A percentile compares a stretch with the other conserved stretches of the same genome.
Conservation (phyloP, 1,140 invertebrate genomes). For the Limonius californicus region DNA sequence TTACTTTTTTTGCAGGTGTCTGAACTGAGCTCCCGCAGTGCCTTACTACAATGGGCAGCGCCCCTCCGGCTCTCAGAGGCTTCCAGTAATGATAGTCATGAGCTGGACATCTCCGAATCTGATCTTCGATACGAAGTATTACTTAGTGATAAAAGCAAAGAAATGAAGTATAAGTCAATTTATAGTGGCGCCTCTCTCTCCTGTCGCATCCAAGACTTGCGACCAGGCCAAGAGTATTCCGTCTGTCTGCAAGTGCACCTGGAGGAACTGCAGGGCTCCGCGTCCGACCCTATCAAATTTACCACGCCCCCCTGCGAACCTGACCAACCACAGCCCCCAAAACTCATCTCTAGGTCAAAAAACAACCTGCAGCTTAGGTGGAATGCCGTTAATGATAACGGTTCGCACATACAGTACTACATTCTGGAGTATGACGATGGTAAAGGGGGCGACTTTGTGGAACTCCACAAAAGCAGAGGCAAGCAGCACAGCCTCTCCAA, state of each 20-base stretch:
- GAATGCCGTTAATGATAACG: slow-evolving; percentile 70
- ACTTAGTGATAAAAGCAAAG: slow-evolving; percentile 70
- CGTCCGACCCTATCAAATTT: slow-evolving; percentile 53
- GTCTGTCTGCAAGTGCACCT: slow-evolving; percentile 62
- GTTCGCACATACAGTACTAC: slow-evolving; percentile 72
- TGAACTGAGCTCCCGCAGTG: slow-evolving; percentile 72
- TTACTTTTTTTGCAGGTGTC: slow-evolving; percentile 57
- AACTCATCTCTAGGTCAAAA: slow-evolving; percentile 56
- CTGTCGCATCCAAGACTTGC: slow-evolving; percentile 69
- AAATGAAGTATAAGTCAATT: slow-evolving; percentile 74
- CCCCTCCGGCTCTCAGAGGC: slow-evolving; percentile 59
- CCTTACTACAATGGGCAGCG: slow-evolving; percentile 72
- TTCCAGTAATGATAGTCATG: slow-evolving; percentile 44
- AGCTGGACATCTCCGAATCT: slow-evolving; percentile 49
- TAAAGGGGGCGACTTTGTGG: slow-evolving; percentile 61
- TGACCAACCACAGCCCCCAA: slow-evolving; percentile 57
- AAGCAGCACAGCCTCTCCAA: slow-evolving; percentile 70
- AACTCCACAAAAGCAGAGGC: slow-evolving; percentile 64
- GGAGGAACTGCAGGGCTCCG: slow-evolving; percentile 51
- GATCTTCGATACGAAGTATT: slow-evolving; percentile 75
- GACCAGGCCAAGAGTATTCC: slow-evolving; percentile 76
- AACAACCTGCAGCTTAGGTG: slow-evolving; percentile 63
- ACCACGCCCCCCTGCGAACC: slow-evolving; percentile 66
- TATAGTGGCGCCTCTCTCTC: slow-evolving; percentile 69
- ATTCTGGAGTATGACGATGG: slow-evolving; percentile 76